Evolutionary conservation across 2,113 vertebrate genomes (phyloP), one percentile per base, ranked within the genome.

Genomic region (Embiotoca jacksoni): DNA sequence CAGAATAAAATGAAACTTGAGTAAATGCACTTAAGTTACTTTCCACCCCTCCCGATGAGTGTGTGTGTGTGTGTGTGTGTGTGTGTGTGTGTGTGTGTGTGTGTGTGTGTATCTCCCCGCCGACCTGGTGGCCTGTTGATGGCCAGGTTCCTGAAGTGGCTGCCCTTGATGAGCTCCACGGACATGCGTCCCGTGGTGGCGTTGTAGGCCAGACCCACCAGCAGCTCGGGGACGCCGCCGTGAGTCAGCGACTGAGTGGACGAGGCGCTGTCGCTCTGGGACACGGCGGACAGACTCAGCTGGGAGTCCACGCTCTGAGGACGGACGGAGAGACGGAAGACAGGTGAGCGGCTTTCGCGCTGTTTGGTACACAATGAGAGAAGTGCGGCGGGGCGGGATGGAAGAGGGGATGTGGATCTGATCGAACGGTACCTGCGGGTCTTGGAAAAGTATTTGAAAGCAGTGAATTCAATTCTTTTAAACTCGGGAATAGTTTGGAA

Each of bases 161-260:
- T 99, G 72, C 98, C 98, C 94, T 99, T 99, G 94, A 99, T 96
- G 89, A 99, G 92, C 93, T 99, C 97, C 88, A 99, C 97, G 6
- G 98, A 96, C 93, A 99, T 96, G 75, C 97, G 96, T 46, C 98
- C 98, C 0, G 98, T 99, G 53, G 97, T 98, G 91, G 98, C 96
- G 39, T 96, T 99, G 93, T 99, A 99, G 5, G 95, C 94, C 78
- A 99, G 94, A 2, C 98, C 98, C 83, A 99, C 92, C 50, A 99
- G 90, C 84, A 99, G 95, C 93, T 99, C 98, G 39, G 98, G 98
- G 84, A 94, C 93, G 58, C 97, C 97, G 77, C 97, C 97, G 75
- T 99, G 97, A 0, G 97, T 94, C 93, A 99, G 93, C 14, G 96
- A 99, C 94, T 97, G 97, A 2, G 94, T 95, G 76, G 96, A 98